Evolutionary conservation across 2,113 vertebrate genomes (phyloP), one percentile per base, ranked within the genome.

Genomic region (Sisor rabdophorus): DNA sequence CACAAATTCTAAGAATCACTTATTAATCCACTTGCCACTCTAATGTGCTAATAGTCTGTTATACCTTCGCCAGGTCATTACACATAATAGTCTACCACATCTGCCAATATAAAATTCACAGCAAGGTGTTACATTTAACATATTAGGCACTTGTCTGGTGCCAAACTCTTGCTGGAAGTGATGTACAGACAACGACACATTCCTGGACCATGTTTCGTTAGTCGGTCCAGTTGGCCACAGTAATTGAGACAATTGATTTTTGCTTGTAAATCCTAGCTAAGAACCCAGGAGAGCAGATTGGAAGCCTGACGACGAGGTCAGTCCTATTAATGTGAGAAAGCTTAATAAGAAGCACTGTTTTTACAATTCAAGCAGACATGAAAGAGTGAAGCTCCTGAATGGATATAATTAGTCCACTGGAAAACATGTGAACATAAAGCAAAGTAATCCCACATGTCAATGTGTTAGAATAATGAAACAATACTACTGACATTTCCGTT

Each of bases 171-270:
- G 24, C 56, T 50, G 80, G 52, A 40, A 75, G 77, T 75, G 61
- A 71, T 73, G 13, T 55, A 71, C 36, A 52, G 71, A 22, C 32
- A 17, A 56, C 65, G 20, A 54, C 61, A 69, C 47, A 28, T 67
- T 67, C 7, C 59, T 26, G 9, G 47, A 48, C 54, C 74, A 36
- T 63, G 28, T 58, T 78, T 28, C 64, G 30, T 48, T 13, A 64
- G 61, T 65, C 71, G 48, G 79, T 82, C 74, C 50, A 73, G 83
- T 68, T 59, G 83, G 80, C 79, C 69, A 60, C 78, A 68, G 86
- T 88, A 87, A 88, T 91, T 88, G 28, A 40, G 76, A 32, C 40
- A 83, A 90, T 90, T 89, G 88, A 91, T 91, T 90, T 90, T 83
- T 54, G 78, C 79, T 83, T 82, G 86, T 88, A 89, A 87, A 89